Percentiles rank a stretch among this genome's conserved stretches.
Evolutionary conservation across 2,888 invertebrate species (phyloP).

Genomic region (Netelia inedita): DNA sequence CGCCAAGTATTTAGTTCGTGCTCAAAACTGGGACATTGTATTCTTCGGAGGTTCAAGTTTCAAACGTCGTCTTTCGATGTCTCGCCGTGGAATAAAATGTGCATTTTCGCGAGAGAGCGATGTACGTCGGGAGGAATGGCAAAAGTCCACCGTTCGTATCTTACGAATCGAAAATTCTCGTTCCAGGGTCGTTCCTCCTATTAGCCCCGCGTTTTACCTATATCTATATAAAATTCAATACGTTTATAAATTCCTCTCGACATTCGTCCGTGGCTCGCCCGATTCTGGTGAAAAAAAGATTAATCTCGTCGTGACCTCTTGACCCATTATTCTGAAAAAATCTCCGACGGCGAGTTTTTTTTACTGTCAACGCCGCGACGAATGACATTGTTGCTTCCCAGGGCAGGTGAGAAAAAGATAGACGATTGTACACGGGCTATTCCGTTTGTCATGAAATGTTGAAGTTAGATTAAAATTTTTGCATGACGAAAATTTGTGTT

Average conservation of each 20-base stretch:
- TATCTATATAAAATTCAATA: slow-evolving; percentile 3
- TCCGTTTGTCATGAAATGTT: not conserved
- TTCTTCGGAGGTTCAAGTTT: not conserved
- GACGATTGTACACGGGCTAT: not conserved
- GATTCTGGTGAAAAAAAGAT: slow-evolving; percentile 5
- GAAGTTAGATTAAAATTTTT: no score
- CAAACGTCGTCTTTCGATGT: not conserved
- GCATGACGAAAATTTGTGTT: no score
- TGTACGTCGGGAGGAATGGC: not conserved
- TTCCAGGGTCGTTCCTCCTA: not conserved
- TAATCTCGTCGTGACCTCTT: slow-evolving; percentile 40
- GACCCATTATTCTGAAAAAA: slow-evolving; percentile 5
- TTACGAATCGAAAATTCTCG: not conserved
- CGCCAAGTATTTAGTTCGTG: not conserved
- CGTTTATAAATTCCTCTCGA: slow-evolving; percentile 35
- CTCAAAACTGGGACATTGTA: not conserved
- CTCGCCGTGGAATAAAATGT: slow-evolving; percentile 8
- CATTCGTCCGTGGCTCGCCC: slow-evolving; percentile 56
- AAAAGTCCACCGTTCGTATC: not conserved
- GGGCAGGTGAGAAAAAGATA: not conserved
- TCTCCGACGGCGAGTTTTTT: not conserved
- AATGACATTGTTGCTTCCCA: not conserved
- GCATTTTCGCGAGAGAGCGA: not conserved
- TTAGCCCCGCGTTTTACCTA: not conserved
- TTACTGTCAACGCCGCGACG: not conserved